A percentile compares a stretch with the other conserved stretches of the same genome.
Conservation (phyloP, 2,113 vertebrate genomes). For the Sinocyclocheilus anophthalmus region DNA sequence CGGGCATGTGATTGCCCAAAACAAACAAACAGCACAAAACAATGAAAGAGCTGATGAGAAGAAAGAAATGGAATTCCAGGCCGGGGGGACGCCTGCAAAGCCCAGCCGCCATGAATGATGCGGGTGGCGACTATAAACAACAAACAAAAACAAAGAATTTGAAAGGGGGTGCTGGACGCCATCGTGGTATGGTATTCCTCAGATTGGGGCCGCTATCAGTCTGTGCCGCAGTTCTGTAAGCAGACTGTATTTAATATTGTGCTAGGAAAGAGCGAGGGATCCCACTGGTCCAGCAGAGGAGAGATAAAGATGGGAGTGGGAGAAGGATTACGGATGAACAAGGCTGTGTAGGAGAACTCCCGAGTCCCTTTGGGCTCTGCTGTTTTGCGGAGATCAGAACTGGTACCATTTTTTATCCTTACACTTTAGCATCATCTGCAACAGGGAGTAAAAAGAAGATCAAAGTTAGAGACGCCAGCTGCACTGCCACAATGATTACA, state of each 20-base stretch:
- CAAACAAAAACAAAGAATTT: constrained; percentile 51
- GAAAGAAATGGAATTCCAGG: constrained; percentile 73
- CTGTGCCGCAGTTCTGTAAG: constrained; percentile 81
- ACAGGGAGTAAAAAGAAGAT: constrained; percentile 38
- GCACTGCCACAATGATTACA: background rate
- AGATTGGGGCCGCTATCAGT: constrained; percentile 53
- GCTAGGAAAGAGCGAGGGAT: constrained; percentile 84
- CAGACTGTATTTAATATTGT: constrained; percentile 85
- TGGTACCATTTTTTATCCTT: constrained; percentile 99
- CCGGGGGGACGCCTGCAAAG: constrained; percentile 50
- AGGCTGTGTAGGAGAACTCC: constrained; percentile 67
- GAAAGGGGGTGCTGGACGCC: too few species aligned
- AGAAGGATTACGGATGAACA: constrained; percentile 25
- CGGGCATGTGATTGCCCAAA: constrained; percentile 77
- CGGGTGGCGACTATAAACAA: constrained; percentile 60
- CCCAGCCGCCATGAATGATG: constrained; percentile 54
- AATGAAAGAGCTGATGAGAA: constrained; percentile 58
- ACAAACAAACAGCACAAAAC: constrained; percentile 77
- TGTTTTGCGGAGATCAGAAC: constrained; percentile 81
- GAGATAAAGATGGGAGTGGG: constrained; percentile 23
- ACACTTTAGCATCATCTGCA: constrained; percentile 98
- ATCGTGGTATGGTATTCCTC: constrained; percentile 34
- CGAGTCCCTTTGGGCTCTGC: constrained; percentile 57
- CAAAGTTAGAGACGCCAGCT: background rate
- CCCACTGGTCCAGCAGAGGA: constrained; percentile 79